These are phyloP conservation scores for Tribolium madens DNA, from an alignment of 1,140 invertebrate species.

Conservation along the genomic window DNA sequence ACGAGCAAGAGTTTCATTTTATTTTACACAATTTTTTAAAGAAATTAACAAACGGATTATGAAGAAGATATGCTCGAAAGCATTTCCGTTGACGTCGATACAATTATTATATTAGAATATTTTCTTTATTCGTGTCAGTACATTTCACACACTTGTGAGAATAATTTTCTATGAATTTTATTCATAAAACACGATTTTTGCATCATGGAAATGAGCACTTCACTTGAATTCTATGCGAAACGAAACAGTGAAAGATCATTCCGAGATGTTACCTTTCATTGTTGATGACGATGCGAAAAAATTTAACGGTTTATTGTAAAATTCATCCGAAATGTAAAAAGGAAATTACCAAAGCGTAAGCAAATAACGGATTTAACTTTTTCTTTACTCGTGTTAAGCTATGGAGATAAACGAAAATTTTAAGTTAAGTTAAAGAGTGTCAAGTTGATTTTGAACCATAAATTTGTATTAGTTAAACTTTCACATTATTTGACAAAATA, in stretches of 20 bases:
- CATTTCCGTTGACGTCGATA: slow-evolving; percentile 9
- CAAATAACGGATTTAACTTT: background rate
- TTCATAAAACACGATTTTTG: slow-evolving; percentile 1
- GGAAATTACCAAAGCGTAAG: background rate
- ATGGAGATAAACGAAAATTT: no score
- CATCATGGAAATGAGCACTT: slow-evolving; percentile 18
- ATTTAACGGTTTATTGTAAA: slow-evolving; percentile 4
- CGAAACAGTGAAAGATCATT: no score
- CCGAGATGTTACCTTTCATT: background rate
- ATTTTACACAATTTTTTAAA: slow-evolving; percentile 30
- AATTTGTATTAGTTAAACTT: no score
- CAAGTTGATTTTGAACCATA: no score
- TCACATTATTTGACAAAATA: no score
- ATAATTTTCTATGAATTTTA: slow-evolving; percentile 2
- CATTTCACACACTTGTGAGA: slow-evolving; percentile 17
- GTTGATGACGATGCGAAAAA: slow-evolving; percentile 7
- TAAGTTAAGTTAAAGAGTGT: no score
- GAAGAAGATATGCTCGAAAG: slow-evolving; percentile 7
- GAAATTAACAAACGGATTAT: slow-evolving; percentile 22
- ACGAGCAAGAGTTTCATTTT: slow-evolving; percentile 33
- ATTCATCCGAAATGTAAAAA: background rate
- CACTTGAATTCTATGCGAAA: slow-evolving; percentile 1
- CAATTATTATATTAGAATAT: slow-evolving; percentile 5
- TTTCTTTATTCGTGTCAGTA: background rate
- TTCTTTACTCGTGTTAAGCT: no score